phyloP scores from a whole-genome alignment of 2,888 invertebrate genomes.

The Dryocosmus kuriphilus region DNA sequence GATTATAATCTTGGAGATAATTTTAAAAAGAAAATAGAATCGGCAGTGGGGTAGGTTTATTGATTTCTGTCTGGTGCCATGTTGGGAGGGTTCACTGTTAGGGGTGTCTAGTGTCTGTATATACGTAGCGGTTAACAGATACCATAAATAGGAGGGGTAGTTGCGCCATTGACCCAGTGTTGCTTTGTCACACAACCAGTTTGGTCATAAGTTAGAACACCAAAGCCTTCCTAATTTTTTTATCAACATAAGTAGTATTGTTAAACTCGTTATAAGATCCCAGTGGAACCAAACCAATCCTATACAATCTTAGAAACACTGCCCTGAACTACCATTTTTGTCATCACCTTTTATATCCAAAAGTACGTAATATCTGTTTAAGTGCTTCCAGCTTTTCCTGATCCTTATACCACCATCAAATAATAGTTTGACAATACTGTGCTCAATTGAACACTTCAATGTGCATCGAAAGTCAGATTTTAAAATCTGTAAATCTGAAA shows the following conservation, averaged over 20 bases:
- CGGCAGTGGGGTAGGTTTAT: conserved; percentile 70
- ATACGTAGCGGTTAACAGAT: conserved; percentile 66
- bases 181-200: conserved; percentile 71
- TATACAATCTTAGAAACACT: conserved; percentile 64
- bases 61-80: conserved; percentile 73
- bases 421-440: conserved; percentile 26
- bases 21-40: conserved; percentile 40
- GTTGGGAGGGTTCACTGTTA: conserved; percentile 67
- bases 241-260: conserved; percentile 51
- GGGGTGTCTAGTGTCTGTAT: conserved; percentile 69
- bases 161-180: conserved; percentile 77
- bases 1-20: conserved; percentile 13
- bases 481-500: conserved; percentile 3
- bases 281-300: conserved; percentile 1
- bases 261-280: conserved; percentile 47
- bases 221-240: conserved; percentile 55
- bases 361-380: not conserved
- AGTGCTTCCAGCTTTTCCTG: conserved; percentile 15
- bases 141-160: conserved; percentile 75
- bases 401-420: conserved; percentile 3
- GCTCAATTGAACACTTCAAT: conserved; percentile 31
- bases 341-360: conserved; percentile 40
- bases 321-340: conserved; percentile 64
- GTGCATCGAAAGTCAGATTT: conserved; percentile 31
- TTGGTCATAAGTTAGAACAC: conserved; percentile 60